Evolutionary conservation across 2,797 vertebrate genomes (phyloP), one percentile per base, ranked within the genome.

Genomic region (Poeciliopsis gracilis): DNA sequence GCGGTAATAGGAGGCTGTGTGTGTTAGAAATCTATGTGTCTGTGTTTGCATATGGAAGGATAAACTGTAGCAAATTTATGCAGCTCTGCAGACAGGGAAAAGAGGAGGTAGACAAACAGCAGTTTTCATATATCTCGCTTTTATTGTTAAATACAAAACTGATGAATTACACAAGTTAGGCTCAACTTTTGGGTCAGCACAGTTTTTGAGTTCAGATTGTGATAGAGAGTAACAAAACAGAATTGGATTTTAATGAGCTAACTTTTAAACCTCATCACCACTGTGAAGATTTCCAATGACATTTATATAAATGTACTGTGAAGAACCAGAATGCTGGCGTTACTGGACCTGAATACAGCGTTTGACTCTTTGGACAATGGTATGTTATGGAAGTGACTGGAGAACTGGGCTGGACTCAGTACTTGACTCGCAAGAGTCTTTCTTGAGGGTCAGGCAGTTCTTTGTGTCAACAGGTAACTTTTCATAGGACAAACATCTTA

Each of bases 21-120:
- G 74, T 84, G 74, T 71, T 81, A 86, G 80, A 36, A 36, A 63
- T 83, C 76, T 86, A 43, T 85, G 82, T 77, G 81, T 80, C 38
- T 78, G 77, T 13, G 79, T 45, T 46, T 41, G 11, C 55, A 28
- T 49, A 33, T 43, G 67, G 33, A 36, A 36, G 59, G 15, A 36
- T 63, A 36, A 63, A 63, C 59, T 36, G 16, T 36, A 16, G n/a
- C 5, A 30, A 59, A 59, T 59, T n/a, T 59, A 63, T 36, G 30
- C 59, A 63, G 30, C 18, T 18, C 18, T 20, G 59, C 59, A 63
- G 59, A 36, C 59, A 36, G 76, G 30, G 25, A 11, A 2, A 4
- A 6, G n/a, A 49, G 25, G 63, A 43, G 2, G 36, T 43, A 55
- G 46, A 63, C 4, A 47, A 30, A 61, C 69, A 59, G 16, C 0